Base-by-base conservation (phyloP, 2,797 vertebrate species). In the Neopelma chrysocephalum region DNA sequence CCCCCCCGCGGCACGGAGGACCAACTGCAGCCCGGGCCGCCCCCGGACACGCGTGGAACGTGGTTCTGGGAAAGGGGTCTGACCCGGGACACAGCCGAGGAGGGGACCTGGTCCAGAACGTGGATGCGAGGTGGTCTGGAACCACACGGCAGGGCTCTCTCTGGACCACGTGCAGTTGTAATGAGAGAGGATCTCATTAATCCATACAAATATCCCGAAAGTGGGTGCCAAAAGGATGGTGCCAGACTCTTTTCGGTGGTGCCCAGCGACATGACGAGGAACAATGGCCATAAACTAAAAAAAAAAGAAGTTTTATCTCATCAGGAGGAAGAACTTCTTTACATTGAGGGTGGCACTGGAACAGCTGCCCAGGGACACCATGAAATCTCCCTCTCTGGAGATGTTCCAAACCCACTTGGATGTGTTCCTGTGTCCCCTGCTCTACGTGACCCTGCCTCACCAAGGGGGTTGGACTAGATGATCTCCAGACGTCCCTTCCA, bases 241-340 rank as follows among this genome's bases (percentile, higher is more conserved):
- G n/a, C 27, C 27, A 25, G 50, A 22, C 17, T 48, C 34, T 26
- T 50, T 69, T n/a, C 4, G 11, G 23, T 38, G 42, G 32, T 43
- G 19, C 36, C 57, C 32, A 51, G 29, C 0, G 0, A 45, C 10
- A 56, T 15, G 10, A 51, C 0, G 0, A 70, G 29, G 29, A 71
- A 17, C 29, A 71, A 26, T 45, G 12, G 15, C 38, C 25, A 13
- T 31, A 58, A 78, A 31, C 4, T 2, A 31, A 57, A 77, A n/a
- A 6, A 6, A 18, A 22, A 64, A 19, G 11, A 50, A 51, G 2
- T 40, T 83, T 31, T 11, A 47, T 58, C 26, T 65, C 25, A 77
- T 22, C 12, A 27, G 8, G 29, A 58, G 20, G 12, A 58, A 57
- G 17, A 57, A 34, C 29, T 64, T 57, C 9, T 45, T 19, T 36